phyloP scores from a whole-genome alignment of 2,888 invertebrate genomes.

The Psylliodes chrysocephalus region DNA sequence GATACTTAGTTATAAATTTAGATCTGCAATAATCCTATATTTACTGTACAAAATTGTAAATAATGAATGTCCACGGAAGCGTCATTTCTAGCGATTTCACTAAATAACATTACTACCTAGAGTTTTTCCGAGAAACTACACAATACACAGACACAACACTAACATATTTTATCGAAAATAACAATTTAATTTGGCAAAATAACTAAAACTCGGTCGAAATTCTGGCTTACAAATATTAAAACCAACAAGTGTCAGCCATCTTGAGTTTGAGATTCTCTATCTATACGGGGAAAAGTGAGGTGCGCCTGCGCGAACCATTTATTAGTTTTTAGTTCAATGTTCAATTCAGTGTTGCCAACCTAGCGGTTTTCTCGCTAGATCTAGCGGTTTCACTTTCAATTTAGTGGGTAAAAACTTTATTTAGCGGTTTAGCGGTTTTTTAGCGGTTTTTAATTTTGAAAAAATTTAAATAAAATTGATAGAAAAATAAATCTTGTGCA shows the following conservation, averaged over 20 bases:
- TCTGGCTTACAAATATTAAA: slow-evolving; percentile 53
- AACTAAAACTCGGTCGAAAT: slow-evolving; percentile 54
- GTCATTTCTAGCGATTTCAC: slow-evolving; percentile 56
- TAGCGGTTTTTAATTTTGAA: no score
- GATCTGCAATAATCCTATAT: slow-evolving; percentile 53
- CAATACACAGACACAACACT: slow-evolving; percentile 39
- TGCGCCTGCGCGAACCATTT: slow-evolving; percentile 71
- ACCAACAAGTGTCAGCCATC: slow-evolving; percentile 65
- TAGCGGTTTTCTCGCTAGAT: no score
- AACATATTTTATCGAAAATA: slow-evolving; percentile 32
- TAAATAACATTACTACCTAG: slow-evolving; percentile 55
- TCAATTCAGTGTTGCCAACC: no score
- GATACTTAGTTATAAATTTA: slow-evolving; percentile 58
- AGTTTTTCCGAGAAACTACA: slow-evolving; percentile 17
- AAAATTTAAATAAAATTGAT: no score
- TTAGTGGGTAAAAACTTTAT: no score
- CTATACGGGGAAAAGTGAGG: slow-evolving; percentile 48
- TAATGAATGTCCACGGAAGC: slow-evolving; percentile 54
- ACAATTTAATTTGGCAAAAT: slow-evolving; percentile 26
- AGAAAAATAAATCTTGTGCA: no score
- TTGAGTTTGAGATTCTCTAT: slow-evolving; percentile 51
- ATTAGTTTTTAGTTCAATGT: slow-evolving; percentile 71
- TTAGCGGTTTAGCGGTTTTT: no score
- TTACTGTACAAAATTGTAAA: slow-evolving; percentile 54
- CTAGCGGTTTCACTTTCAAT: no score